These are phyloP conservation scores for Trachymyrmex septentrionalis DNA, from an alignment of 1,140 invertebrate genomes.

Conservation along the genomic window DNA sequence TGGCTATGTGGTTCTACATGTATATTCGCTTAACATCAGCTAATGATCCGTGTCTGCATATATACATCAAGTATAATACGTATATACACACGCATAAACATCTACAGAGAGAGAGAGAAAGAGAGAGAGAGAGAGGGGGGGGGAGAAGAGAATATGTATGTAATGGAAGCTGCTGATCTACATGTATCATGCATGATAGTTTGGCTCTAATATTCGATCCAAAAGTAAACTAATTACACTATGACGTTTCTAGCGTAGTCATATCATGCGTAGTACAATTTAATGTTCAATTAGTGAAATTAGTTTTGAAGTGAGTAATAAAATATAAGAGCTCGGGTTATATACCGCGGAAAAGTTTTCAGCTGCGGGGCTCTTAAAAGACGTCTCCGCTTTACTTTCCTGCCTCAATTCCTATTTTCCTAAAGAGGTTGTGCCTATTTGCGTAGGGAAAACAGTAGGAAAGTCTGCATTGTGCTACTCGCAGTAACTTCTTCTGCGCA, in stretches of 20 bases:
- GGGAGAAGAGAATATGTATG: background rate
- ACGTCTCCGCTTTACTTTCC: slow-evolving; percentile 24
- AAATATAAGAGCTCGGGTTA: background rate
- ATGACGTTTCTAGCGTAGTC: slow-evolving; percentile 14
- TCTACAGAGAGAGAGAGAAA: background rate
- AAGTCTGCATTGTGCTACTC: slow-evolving; percentile 39
- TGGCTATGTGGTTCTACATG: slow-evolving; percentile 43
- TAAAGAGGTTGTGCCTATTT: slow-evolving; percentile 50
- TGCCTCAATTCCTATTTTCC: slow-evolving; percentile 35
- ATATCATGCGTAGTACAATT: slow-evolving; percentile 2
- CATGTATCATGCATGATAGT: slow-evolving; percentile 36
- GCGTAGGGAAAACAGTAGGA: slow-evolving; percentile 42
- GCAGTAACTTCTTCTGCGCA: slow-evolving; percentile 27
- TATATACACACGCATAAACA: background rate
- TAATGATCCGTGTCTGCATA: slow-evolving; percentile 53
- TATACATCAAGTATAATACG: slow-evolving; percentile 45
- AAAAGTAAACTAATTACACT: slow-evolving; percentile 53
- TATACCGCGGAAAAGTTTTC: background rate
- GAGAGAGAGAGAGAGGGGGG: background rate
- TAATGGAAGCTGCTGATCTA: slow-evolving; percentile 23
- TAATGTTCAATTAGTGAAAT: slow-evolving; percentile 39
- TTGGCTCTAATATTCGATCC: slow-evolving; percentile 31
- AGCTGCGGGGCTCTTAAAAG: background rate
- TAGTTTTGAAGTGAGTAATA: background rate
- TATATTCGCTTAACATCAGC: slow-evolving; percentile 43